Base-by-base conservation (phyloP, 2,113 vertebrate species). In the Barnardius zonarius region DNA sequence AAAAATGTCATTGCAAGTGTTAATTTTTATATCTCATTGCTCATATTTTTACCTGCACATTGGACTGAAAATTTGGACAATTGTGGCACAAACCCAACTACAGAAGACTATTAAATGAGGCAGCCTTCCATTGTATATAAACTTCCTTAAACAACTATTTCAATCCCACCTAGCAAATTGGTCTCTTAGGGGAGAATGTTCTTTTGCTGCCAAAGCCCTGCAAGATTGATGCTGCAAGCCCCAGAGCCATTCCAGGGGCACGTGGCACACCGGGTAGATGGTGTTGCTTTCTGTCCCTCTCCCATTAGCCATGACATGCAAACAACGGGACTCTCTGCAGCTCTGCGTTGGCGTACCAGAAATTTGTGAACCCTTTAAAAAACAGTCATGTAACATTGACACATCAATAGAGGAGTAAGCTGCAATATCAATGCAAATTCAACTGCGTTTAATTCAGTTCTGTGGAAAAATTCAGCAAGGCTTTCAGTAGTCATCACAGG, bases 281-380 rank as follows among this genome's bases (percentile, higher is more conserved):
- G 11, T 4, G 1, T 6, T 61, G 30, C 48, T 83, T 51, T 61
- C 81, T 44, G 19, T 61, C 28, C 46, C 62, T 83, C 59, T 88
- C 82, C 63, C n/a, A 30, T 54, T 33, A 78, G 23, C 72, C 24
- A 22, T 5, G 19, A 23, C 75, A 57, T 8, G n/a, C n/a, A 90
- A 72, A 85, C 35, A 77, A 6, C 17, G 28, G 27, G 0, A 0
- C 3, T 41, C 30, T 63, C 41, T 54, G 83, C 35, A 88, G 62
- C 39, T 9, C 11, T 74, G 62, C 13, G 9, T 2, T 59, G 39
- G 46, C 0, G 0, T 52, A 27, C 44, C 0, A 0, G 37, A 31
- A 80, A 77, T 86, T 88, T 80, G 54, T 59, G 46, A 74, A 68
- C 28, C 54, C 28, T 68, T 93, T 80, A 46, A 91, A 66, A 78